Evolutionary conservation across 2,113 vertebrate genomes (phyloP).

Genomic region (Aegithalos caudatus): DNA sequence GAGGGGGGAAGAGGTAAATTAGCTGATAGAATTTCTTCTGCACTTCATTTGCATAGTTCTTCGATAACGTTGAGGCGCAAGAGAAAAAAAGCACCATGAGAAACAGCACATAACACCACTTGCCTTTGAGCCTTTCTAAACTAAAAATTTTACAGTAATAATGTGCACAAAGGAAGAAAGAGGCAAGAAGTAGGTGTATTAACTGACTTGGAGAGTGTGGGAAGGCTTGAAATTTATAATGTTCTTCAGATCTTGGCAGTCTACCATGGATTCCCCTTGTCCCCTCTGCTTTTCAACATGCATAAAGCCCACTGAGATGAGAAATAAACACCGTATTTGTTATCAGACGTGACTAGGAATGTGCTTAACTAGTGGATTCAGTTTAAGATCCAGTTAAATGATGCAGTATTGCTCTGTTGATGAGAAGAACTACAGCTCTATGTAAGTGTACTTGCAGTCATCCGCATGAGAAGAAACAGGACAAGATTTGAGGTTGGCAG

Average conservation of each 20-base stretch:
- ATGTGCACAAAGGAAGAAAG: neutral
- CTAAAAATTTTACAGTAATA: neutral
- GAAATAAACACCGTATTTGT: slow-evolving; percentile 30
- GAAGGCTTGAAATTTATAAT: slow-evolving; percentile 32
- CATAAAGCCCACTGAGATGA: slow-evolving; percentile 31
- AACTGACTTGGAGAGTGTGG: slow-evolving; percentile 19
- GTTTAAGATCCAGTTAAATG: neutral
- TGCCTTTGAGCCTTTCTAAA: slow-evolving; percentile 12
- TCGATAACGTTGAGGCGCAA: neutral
- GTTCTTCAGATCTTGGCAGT: slow-evolving; percentile 40
- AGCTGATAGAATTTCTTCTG: neutral
- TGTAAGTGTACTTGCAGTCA: neutral
- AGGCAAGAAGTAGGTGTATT: slow-evolving; percentile 42
- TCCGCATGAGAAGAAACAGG: neutral
- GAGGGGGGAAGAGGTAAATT: neutral
- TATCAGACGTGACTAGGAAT: neutral
- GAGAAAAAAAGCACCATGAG: neutral
- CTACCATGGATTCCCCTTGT: slow-evolving; percentile 48
- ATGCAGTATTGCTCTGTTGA: neutral
- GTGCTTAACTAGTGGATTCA: neutral
- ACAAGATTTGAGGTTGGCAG: neutral
- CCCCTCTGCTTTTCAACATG: slow-evolving; percentile 20
- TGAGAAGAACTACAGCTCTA: neutral
- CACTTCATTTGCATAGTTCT: slow-evolving; percentile 9
- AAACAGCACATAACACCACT: neutral